Percentiles rank a stretch among this genome's conserved stretches.
phyloP scores from a whole-genome alignment of 2,888 invertebrate genomes.

The Osmoderma eremita region DNA sequence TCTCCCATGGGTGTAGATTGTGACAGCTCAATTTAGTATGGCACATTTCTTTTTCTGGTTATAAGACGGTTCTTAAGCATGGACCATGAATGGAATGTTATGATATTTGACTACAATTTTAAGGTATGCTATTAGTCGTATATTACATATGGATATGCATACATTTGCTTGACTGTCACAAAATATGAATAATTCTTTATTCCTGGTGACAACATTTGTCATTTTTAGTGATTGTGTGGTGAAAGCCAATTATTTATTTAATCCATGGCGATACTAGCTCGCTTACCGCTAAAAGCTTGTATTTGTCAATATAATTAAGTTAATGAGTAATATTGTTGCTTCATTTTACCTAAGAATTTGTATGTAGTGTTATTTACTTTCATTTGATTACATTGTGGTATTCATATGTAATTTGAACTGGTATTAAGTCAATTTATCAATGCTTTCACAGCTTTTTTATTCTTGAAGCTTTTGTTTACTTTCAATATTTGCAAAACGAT shows the following conservation, averaged over 20 bases:
- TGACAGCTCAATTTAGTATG: conserved; percentile 55
- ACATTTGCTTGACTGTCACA: conserved; percentile 34
- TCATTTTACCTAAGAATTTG: neutral
- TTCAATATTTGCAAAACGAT: too few relatives aligned
- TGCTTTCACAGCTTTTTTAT: too few relatives aligned
- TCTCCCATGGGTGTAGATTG: conserved; percentile 55
- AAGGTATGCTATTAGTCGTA: conserved; percentile 49
- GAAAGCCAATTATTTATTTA: conserved; percentile 10
- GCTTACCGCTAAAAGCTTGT: neutral
- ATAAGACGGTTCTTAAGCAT: conserved; percentile 52
- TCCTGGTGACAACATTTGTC: conserved; percentile 29
- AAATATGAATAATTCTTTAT: conserved; percentile 38
- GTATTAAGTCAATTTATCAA: too few relatives aligned
- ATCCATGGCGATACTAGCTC: neutral
- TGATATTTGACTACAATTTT: conserved; percentile 48
- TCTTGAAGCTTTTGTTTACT: too few relatives aligned
- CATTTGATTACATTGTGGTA: too few relatives aligned
- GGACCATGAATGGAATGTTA: conserved; percentile 50
- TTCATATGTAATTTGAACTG: too few relatives aligned
- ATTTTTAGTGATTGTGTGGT: conserved; percentile 2
- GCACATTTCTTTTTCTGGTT: conserved; percentile 54
- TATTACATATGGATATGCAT: conserved; percentile 18
- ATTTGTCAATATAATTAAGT: conserved; percentile 1
- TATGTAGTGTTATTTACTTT: neutral
- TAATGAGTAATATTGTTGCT: conserved; percentile 4